Evolutionary conservation across 2,888 invertebrate species (phyloP), one percentile per base, ranked within the genome.

Genomic region (Apamea sordens): DNA sequence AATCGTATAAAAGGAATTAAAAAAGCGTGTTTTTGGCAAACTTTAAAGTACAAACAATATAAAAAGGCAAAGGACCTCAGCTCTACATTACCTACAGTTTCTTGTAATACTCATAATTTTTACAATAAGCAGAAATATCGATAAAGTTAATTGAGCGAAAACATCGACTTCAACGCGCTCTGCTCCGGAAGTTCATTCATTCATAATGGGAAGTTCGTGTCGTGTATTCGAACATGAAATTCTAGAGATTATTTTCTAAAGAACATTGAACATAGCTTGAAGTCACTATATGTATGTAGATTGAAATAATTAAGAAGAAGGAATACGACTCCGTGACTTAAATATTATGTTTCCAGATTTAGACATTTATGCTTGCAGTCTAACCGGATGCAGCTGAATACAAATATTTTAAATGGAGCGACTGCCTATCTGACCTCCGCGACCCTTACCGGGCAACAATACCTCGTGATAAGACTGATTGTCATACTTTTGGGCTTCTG

Each of bases 191-290:
- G 36, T 64, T 79, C 73, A 73, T 47, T 77, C 77, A 77, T 65
- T 77, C 77, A 50, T 65, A 81, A 65, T 41, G 73, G 8, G 18
- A 69, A 50, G 8, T 65, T 73, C 79, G 47, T 81, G 47, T 64
- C 56, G 41, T 21, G 18, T 65, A 36, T 77, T 36, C 24, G 18
- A 36, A 65, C n/a, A 47, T 4, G 13, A 67, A 59, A 32, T 28
- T 59, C 28, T 15, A 24, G 47, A 41, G 0, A 50, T 67, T 67
- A 44, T 76, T 32, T 28, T 77, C 6, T 64, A 1, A 41, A 18
- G 41, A 41, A 41, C 7, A 24, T 70, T 13, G 21, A 63, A 63
- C 3, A 28, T 75, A 28, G 18, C 32, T 59, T 32, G 28, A 63
- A 50, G 15, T 72, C n/a, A 18, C 18, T 41, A 18, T 11, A 69